A percentile compares a stretch with the other conserved stretches of the same genome.
These are phyloP conservation scores for Muscicapa striata DNA, from an alignment of 2,797 vertebrate species.

Conservation along the genomic window DNA sequence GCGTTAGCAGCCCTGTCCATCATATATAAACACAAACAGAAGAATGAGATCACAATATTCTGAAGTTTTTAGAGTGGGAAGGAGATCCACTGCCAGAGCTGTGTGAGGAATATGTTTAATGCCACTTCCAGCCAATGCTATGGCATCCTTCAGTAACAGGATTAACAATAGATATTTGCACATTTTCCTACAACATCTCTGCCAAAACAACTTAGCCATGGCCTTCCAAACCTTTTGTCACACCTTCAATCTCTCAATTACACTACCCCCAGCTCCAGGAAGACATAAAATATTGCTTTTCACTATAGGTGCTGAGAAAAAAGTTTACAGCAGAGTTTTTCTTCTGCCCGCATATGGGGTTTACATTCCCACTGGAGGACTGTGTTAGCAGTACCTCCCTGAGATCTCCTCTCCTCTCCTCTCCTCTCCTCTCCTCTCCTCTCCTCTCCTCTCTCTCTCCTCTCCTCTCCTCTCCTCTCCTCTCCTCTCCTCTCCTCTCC, in stretches of 20 bases:
- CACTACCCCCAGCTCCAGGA: background rate
- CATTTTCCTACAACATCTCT: background rate
- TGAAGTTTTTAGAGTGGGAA: background rate
- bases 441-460: too few species aligned
- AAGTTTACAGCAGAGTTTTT: background rate
- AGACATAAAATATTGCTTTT: background rate
- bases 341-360: background rate
- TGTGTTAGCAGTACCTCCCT: background rate
- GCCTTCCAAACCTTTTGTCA: background rate
- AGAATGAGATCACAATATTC: background rate
- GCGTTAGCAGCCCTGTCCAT: background rate
- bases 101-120: background rate
- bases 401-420: background rate
- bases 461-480: too few species aligned
- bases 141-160: background rate
- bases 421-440: too few species aligned
- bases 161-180: slow-evolving; percentile 12
- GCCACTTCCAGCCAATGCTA: background rate
- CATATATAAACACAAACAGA: background rate
- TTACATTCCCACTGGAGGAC: background rate
- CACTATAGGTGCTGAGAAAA: background rate
- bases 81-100: background rate
- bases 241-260: background rate
- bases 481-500: too few species aligned
- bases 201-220: background rate